Evolutionary conservation across 92 coral and sea anemone species (phyloP), one percentile per base, ranked within the genome.

Genomic region (Paramuricea clavata): DNA sequence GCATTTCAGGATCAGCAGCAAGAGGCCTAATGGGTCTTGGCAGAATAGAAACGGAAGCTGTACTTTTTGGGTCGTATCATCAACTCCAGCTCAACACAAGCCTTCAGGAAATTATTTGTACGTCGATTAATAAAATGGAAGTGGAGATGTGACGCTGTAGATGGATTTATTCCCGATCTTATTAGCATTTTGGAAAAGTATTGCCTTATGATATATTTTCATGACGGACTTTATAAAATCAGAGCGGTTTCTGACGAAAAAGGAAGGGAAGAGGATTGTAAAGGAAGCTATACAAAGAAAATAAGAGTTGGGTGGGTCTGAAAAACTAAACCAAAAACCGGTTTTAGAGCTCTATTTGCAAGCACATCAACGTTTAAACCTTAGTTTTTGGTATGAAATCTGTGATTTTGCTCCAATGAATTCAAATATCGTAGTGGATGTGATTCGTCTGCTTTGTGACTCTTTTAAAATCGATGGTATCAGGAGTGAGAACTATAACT

Each of bases 401-500:
- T 73, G 79, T 31, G 12, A 44, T 10, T 73, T 1, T 10, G 31
- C 79, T 7, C 79, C 26, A n/a, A n/a, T n/a, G n/a, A n/a, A n/a
- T n/a, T n/a, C n/a, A n/a, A n/a, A n/a, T 12, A 7, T 10, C 6
- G 25, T 73, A 7, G 34, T 16, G 0, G 57, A 39, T 42, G 79
- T 73, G 79, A 25, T 73, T 21, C 1, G 79, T 31, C 35, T 42
- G 47, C 12, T 73, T n/a, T 73, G 56, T 73, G 79, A 25, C 31
- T 73, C 79, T 2, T n/a, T 36, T 15, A 73, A 49, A 39, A 28
- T 73, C 13, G n/a, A n/a, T n/a, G n/a, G n/a, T n/a, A n/a, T n/a
- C n/a, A n/a, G n/a, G 34, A 42, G 28, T 23, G 25, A 5, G 16
- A 73, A 39, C 44, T n/a, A n/a, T n/a, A n/a, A n/a, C n/a, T n/a